Evolutionary conservation across 2,113 vertebrate genomes (phyloP), one percentile per base, ranked within the genome.

Genomic region (Plotosus lineatus): DNA sequence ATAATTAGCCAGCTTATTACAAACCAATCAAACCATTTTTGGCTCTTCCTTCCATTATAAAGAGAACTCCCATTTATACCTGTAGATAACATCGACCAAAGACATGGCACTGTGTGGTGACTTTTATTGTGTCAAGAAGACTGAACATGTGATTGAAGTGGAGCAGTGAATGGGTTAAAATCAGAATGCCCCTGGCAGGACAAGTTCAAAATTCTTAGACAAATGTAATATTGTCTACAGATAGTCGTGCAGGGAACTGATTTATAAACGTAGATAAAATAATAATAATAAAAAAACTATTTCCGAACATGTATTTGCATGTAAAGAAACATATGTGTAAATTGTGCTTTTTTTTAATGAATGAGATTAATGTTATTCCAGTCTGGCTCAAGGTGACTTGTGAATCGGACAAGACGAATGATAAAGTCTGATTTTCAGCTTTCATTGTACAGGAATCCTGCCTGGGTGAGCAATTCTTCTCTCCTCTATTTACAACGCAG

Each of bases 311-410:
- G 11, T n/a, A 12, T 17, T 48, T 71, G 26, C 46, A 31, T 50
- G 21, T 14, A 26, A 44, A 44, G 8, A n/a, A 4, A 19, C 9
- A 6, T 36, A 66, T 66, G 23, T 40, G 19, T 6, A n/a, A 66
- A 26, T 7, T 26, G 44, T 19, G 44, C 1, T 23, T 21, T 66
- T 40, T 5, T 42, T 66, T 19, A 4, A 73, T 51, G 31, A 73
- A 73, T 51, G 28, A 50, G n/a, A 19, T 19, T 71, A 17, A 5
- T 72, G 15, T 1, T 3, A 9, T 1, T 19, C 26, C 40, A 71
- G 9, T 56, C 33, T 40, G 74, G 38, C 74, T 28, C 74, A 75
- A 60, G 50, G 74, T 58, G 33, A 75, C 36, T 58, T 19, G 73
- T 28, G 53, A 60, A 28, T 19, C 42, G 2, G 46, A 50, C 5